Conservation (phyloP, 2,797 vertebrate species). For the Pelodytes ibericus region DNA sequence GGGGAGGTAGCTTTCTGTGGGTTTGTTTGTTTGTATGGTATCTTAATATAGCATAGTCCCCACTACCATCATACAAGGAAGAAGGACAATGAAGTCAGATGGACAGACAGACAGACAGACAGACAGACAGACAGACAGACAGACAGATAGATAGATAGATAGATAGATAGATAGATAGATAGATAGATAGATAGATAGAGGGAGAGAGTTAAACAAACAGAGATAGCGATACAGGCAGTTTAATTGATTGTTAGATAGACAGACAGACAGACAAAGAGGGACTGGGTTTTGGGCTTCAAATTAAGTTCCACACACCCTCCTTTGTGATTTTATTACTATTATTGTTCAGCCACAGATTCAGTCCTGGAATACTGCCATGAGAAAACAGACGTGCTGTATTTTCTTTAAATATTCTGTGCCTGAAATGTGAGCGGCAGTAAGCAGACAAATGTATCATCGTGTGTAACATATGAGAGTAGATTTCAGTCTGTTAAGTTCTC, state of each 20-base stretch:
- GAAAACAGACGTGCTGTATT: conserved; percentile 30
- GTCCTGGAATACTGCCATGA: conserved; percentile 25
- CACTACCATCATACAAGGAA: too few species aligned
- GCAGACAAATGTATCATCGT: conserved; percentile 37
- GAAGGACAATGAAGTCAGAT: too few species aligned
- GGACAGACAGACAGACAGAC: too few species aligned
- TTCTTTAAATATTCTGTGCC: conserved; percentile 39
- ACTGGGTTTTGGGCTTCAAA: not conserved
- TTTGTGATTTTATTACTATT: not conserved
- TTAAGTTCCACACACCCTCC: not conserved
- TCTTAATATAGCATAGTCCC: too few species aligned
- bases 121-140: too few species aligned
- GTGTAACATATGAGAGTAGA: conserved; percentile 23
- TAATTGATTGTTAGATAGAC: not conserved
- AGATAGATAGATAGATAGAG: too few species aligned
- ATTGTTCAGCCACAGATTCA: conserved; percentile 1
- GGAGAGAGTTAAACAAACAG: too few species aligned
- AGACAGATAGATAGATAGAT: too few species aligned
- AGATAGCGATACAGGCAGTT: too few species aligned
- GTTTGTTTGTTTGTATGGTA: too few species aligned
- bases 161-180: not conserved
- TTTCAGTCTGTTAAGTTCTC: conserved; percentile 28
- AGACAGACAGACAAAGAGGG: too few species aligned
- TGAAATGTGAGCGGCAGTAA: conserved; percentile 34
- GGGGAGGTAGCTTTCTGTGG: too few species aligned